Percentiles rank a stretch among this genome's conserved stretches.
Conservation (phyloP, 2,797 vertebrate species). For the Bufotes viridis region DNA sequence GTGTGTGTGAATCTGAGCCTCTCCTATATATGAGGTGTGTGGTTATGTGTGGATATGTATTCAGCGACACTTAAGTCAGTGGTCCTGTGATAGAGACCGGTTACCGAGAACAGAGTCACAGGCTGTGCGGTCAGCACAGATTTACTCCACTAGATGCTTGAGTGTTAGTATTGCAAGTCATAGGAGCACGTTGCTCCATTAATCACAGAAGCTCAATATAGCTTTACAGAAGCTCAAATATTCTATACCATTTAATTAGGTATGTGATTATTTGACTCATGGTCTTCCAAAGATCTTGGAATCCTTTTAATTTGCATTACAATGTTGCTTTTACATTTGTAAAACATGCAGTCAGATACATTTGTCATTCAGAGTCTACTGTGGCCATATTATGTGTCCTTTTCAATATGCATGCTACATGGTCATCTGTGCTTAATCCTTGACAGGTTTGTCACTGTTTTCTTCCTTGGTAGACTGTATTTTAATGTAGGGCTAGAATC, state of each 20-base stretch:
- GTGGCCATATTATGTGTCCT: background rate
- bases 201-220: no score
- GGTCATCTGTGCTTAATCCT: conserved; percentile 9
- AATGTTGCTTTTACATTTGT: background rate
- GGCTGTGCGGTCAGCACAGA: no score
- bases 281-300: background rate
- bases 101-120: no score
- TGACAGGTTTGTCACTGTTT: conserved; percentile 1
- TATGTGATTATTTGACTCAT: background rate
- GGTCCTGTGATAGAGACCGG: no score
- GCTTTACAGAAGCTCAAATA: no score
- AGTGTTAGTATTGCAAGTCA: no score
- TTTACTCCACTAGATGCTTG: no score
- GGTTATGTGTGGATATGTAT: no score
- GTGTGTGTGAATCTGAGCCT: no score
- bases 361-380: background rate
- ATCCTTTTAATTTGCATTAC: background rate
- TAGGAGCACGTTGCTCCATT: no score
- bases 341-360: background rate
- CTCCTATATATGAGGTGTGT: no score
- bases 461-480: conserved; percentile 19
- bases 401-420: background rate
- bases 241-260: background rate
- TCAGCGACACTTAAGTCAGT: no score
- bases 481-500: conserved; percentile 13